These are phyloP conservation scores for Aphelinus atriplicis DNA, from an alignment of 1,140 invertebrate species.

Conservation along the genomic window DNA sequence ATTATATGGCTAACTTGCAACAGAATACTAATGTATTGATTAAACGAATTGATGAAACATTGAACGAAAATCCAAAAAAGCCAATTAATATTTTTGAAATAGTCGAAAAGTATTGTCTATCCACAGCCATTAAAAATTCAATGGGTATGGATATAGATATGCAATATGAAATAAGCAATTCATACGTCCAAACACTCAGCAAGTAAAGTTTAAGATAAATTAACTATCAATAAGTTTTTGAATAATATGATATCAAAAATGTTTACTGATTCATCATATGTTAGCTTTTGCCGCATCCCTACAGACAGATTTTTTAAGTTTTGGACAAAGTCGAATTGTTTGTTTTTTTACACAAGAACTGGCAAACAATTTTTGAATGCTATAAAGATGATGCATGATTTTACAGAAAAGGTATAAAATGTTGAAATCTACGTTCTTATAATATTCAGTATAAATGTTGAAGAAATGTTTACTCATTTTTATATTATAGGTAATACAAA, in stretches of 20 bases:
- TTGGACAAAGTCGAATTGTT: conserved; percentile 49
- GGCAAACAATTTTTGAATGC: conserved; percentile 50
- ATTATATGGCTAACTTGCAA: conserved; percentile 80
- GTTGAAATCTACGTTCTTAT: neutral
- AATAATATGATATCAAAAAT: neutral
- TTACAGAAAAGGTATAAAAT: conserved; percentile 51
- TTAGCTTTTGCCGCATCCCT: conserved; percentile 21
- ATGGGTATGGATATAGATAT: conserved; percentile 84
- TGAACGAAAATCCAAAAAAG: conserved; percentile 57
- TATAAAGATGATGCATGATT: conserved; percentile 53
- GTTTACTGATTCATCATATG: conserved; percentile 12
- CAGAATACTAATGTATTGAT: conserved; percentile 76
- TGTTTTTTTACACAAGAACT: conserved; percentile 45
- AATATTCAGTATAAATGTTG: conserved; percentile 3
- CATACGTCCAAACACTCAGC: conserved; percentile 79
- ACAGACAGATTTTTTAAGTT: conserved; percentile 49
- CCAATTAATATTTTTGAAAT: conserved; percentile 74
- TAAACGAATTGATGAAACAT: conserved; percentile 58
- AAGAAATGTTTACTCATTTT: conserved; percentile 8
- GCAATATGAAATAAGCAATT: conserved; percentile 75
- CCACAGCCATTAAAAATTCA: conserved; percentile 86
- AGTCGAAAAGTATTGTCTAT: conserved; percentile 76
- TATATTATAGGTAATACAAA: conserved; percentile 40
- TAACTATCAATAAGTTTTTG: conserved; percentile 6
- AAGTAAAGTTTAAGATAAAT: conserved; percentile 57